Conservation (phyloP, 2,888 invertebrate species). For the Nomada lathburiana region DNA sequence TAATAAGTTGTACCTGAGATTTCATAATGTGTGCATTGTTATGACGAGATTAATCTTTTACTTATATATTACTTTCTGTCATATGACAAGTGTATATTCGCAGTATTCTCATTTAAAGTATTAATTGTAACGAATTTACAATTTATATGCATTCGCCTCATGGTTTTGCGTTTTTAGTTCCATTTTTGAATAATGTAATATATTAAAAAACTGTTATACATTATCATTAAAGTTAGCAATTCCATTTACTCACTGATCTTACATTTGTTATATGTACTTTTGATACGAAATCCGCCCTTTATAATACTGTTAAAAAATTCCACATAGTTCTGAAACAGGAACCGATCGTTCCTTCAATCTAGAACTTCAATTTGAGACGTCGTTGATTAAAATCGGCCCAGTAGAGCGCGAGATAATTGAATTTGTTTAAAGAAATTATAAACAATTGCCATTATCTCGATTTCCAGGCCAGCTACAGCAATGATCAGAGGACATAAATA, state of each 20-base stretch:
- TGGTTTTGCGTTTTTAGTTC: slow-evolving; percentile 62
- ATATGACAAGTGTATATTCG: slow-evolving; percentile 21
- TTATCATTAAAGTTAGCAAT: slow-evolving; percentile 29
- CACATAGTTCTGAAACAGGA: too few species aligned
- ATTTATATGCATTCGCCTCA: slow-evolving; percentile 31
- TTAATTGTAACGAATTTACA: slow-evolving; percentile 56
- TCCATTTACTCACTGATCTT: slow-evolving; percentile 43
- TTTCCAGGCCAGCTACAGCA: too few species aligned
- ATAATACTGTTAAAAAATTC: too few species aligned
- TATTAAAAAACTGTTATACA: slow-evolving; percentile 36
- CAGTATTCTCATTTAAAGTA: slow-evolving; percentile 23
- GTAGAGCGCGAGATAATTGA: too few species aligned
- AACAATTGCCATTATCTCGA: too few species aligned
- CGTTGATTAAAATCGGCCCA: too few species aligned
- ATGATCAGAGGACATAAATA: too few species aligned
- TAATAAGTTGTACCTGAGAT: slow-evolving; percentile 37
- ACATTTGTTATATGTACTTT: slow-evolving; percentile 30
- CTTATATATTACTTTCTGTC: slow-evolving; percentile 29
- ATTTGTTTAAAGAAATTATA: too few species aligned
- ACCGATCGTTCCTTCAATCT: too few species aligned
- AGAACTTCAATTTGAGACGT: too few species aligned
- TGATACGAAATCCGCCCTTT: too few species aligned
- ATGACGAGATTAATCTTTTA: slow-evolving; percentile 5
- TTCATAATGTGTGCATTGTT: slow-evolving; percentile 20
- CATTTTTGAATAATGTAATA: slow-evolving; percentile 37